Conservation (phyloP, 2,888 invertebrate species). For the Fissipunctia ypsillon region DNA sequence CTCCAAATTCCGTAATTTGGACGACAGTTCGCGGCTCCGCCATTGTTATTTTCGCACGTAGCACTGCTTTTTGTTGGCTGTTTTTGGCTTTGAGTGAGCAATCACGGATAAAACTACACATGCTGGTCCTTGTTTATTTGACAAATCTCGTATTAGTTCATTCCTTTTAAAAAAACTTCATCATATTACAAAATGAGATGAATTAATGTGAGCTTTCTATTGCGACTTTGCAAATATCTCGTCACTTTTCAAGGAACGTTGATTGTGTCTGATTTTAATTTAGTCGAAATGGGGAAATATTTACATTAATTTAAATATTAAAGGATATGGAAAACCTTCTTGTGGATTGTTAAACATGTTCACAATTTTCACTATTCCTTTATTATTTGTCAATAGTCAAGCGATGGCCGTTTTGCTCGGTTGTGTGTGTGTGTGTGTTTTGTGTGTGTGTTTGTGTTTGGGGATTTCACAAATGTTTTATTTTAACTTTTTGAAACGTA, state of each 20-base stretch:
- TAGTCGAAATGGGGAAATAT: constrained; percentile 40
- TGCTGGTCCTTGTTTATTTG: constrained; percentile 5
- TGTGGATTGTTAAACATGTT: constrained; percentile 23
- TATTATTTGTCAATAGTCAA: not conserved
- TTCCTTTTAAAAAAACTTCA: constrained; percentile 9
- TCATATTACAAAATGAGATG: constrained; percentile 30
- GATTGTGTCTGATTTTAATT: constrained; percentile 48
- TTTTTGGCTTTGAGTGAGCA: constrained; percentile 40
- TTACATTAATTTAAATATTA: constrained; percentile 40
- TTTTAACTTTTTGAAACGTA: not conserved
- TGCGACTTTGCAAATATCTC: constrained; percentile 34
- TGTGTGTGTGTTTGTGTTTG: too few relatives aligned
- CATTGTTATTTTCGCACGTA: constrained; percentile 60
- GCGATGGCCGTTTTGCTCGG: not conserved
- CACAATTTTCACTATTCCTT: not conserved
- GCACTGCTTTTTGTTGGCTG: constrained; percentile 40
- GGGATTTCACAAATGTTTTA: too few relatives aligned
- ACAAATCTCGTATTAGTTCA: not conserved
- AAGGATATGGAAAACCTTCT: constrained; percentile 28
- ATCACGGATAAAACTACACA: constrained; percentile 38
- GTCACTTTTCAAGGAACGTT: constrained; percentile 24
- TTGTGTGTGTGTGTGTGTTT: too few relatives aligned
- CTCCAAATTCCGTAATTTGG: constrained; percentile 60
- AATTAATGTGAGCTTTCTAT: constrained; percentile 26
- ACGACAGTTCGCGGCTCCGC: constrained; percentile 34